Base-by-base conservation (phyloP, 2,113 vertebrate genomes). In the Dipodomys spectabilis region DNA sequence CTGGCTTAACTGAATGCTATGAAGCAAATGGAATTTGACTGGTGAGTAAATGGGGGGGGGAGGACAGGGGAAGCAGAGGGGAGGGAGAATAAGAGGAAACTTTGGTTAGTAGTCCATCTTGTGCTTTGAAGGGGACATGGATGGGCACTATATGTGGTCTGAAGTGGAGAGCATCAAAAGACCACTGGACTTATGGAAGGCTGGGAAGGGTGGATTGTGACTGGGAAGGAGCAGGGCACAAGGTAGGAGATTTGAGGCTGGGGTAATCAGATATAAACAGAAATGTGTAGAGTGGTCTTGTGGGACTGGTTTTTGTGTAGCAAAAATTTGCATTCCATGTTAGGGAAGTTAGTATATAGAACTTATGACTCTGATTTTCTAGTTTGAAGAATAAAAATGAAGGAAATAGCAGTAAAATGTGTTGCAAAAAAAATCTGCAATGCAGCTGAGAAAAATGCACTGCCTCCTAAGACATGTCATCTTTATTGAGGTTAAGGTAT, bases 401-500 rank as follows among this genome's bases (percentile, higher is more conserved):
- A 90, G 88, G 87, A 65, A 77, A 82, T 2, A 83, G 60, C 80
- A 88, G 82, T 80, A 79, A 80, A 86, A 82, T 73, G 68, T 62
- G 84, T 82, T 71, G 73, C 57, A 27, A 30, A 79, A 79, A 68
- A 75, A 60, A 49, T 73, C 67, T 93, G 27, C 28, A 45, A 57
- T 87, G 75, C n/a, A 44, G 77, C 53, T 73, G 65, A 95, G 69
- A 88, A 92, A 90, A 92, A 94, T 18, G 77, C 27, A 65, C 44
- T 65, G 25, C 68, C 94, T 94, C 80, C 86, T 88, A 92, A 75
- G 82, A 57, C 74, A 85, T 80, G 83, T n/a, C 82, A 19, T 80
- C 83, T 89, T 82, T 53, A 72, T 32, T 67, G 32, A 94, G 96
- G 91, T 91, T 86, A 92, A 88, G 83, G 92, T 64, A 64, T 44